Conservation (phyloP, 2,797 vertebrate species). For the Aldrovandia affinis region DNA sequence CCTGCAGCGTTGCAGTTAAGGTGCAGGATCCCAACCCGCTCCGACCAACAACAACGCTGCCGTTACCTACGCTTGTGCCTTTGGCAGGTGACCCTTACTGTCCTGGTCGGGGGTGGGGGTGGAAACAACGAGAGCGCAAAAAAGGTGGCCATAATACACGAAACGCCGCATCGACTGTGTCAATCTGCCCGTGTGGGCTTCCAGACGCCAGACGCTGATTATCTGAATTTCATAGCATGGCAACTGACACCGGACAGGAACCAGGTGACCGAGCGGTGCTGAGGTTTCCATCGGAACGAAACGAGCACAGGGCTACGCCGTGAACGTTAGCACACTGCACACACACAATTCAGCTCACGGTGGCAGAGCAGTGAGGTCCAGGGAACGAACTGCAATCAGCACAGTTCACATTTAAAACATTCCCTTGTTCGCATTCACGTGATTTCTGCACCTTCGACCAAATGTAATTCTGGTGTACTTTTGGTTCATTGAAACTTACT, state of each 20-base stretch:
- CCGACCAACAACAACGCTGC: too few relatives aligned
- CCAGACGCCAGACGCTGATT: not conserved
- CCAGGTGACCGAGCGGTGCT: too few relatives aligned
- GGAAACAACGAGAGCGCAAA: not conserved
- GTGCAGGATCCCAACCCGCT: not conserved
- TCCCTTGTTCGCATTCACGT: too few relatives aligned
- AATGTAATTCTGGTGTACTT: not conserved
- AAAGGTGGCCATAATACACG: conserved; percentile 6
- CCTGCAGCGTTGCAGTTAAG: not conserved
- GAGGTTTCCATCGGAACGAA: too few relatives aligned
- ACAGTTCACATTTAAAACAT: not conserved
- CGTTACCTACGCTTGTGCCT: too few relatives aligned
- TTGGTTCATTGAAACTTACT: not conserved
- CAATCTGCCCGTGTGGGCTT: not conserved
- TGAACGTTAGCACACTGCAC: not conserved
- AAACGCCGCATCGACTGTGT: not conserved
- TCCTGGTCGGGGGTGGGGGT: too few relatives aligned
- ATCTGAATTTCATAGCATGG: not conserved
- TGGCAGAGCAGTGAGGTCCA: not conserved
- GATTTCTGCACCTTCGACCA: too few relatives aligned
- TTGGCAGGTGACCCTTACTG: too few relatives aligned
- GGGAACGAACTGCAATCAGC: too few relatives aligned
- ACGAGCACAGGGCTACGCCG: too few relatives aligned
- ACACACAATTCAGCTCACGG: not conserved
- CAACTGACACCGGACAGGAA: conserved; percentile 22